Conservation (phyloP, 2,113 vertebrate genomes). For the Halcyon senegalensis region DNA sequence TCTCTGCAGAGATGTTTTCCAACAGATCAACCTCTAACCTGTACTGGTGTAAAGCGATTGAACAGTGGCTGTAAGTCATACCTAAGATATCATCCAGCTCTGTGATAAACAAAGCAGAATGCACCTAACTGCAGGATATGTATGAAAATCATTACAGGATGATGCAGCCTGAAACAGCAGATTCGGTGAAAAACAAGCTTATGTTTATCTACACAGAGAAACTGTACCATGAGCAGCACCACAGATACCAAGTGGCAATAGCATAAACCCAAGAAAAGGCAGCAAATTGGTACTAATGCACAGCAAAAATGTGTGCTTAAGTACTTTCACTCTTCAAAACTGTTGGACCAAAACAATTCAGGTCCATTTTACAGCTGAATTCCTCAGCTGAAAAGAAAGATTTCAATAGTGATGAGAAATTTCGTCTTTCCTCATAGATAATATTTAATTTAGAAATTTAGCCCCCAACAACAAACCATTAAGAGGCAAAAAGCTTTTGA, state of each 20-base stretch:
- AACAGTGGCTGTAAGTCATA: background rate
- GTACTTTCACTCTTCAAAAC: background rate
- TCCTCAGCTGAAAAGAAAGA: background rate
- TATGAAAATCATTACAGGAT: background rate
- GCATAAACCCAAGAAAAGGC: background rate
- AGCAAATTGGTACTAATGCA: background rate
- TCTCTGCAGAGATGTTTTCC: too few species aligned
- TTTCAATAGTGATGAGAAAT: background rate
- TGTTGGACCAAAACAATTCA: background rate
- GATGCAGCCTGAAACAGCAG: background rate
- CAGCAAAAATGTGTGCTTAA: background rate
- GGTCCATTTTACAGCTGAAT: background rate
- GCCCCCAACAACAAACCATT: background rate
- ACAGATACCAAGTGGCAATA: background rate
- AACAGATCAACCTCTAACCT: too few species aligned
- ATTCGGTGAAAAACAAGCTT: background rate
- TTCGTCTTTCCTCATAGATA: background rate
- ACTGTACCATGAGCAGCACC: background rate
- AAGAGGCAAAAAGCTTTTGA: background rate
- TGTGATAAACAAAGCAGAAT: background rate
- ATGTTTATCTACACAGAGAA: background rate
- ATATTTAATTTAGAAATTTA: slow-evolving; percentile 1
- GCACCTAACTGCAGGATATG: fast-evolving
- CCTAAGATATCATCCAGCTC: fast-evolving
- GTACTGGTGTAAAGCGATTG: background rate